These are phyloP conservation scores for Cebidichthys violaceus DNA, from an alignment of 2,113 vertebrate species.

Conservation along the genomic window DNA sequence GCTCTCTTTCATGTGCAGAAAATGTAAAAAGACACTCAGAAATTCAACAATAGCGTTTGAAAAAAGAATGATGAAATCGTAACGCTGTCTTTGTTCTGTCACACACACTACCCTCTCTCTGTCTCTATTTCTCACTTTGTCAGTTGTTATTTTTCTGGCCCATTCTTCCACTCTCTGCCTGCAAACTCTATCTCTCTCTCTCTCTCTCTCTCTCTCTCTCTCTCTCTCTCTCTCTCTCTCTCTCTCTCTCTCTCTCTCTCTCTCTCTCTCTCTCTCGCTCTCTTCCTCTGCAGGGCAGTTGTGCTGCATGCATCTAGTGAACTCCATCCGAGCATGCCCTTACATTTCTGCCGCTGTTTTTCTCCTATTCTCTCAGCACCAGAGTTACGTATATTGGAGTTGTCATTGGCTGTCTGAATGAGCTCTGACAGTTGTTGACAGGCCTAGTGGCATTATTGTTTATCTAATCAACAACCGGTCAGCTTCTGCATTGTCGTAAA, in stretches of 20 bases:
- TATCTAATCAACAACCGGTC: constrained; percentile 52
- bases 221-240: constrained; percentile 52
- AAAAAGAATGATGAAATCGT: constrained; percentile 63
- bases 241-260: constrained; percentile 57
- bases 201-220: constrained; percentile 52
- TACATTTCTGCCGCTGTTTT: constrained; percentile 55
- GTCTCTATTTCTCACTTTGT: constrained; percentile 33
- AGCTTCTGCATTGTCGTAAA: constrained; percentile 30
- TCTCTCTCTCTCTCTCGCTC: constrained; percentile 48
- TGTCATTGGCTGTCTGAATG: constrained; percentile 53
- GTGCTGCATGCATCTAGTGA: constrained; percentile 44
- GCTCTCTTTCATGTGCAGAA: constrained; percentile 55
- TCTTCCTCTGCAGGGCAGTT: constrained; percentile 53
- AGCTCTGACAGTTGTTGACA: constrained; percentile 59
- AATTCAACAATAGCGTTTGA: constrained; percentile 59
- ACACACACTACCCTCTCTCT: constrained; percentile 31
- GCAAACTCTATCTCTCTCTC: constrained; percentile 36
- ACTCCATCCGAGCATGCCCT: constrained; percentile 53
- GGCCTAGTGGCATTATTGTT: constrained; percentile 45
- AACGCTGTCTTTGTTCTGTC: constrained; percentile 62
- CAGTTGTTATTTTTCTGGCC: constrained; percentile 16
- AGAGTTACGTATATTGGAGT: constrained; percentile 45
- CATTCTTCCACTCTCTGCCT: constrained; percentile 3
- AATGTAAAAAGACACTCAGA: constrained; percentile 54
- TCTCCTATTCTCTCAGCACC: constrained; percentile 15